phyloP scores from a whole-genome alignment of 1,140 invertebrate species.

The Vollenhovia emeryi region DNA sequence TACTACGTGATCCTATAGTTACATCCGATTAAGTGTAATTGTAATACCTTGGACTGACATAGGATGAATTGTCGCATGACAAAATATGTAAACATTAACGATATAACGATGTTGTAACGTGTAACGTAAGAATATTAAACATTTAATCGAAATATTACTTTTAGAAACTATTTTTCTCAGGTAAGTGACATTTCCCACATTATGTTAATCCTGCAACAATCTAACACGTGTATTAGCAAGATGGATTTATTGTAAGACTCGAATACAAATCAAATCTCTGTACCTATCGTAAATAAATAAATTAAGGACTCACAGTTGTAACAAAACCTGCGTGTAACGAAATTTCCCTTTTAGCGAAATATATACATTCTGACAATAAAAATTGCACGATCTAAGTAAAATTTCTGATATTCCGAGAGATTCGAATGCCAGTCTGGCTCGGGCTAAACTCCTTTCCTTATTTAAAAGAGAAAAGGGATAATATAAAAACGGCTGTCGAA shows the following conservation, averaged over 20 bases:
- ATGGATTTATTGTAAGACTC: neutral
- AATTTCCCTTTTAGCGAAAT: neutral
- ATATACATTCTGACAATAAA: neutral
- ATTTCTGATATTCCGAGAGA: neutral
- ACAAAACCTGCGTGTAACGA: neutral
- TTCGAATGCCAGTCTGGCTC: neutral
- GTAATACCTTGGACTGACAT: conserved; percentile 6
- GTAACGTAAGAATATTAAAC: conserved; percentile 22
- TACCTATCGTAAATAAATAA: neutral
- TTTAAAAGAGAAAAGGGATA: neutral
- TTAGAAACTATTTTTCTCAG: conserved; percentile 12
- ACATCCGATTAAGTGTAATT: conserved; percentile 3
- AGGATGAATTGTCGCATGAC: conserved; percentile 4
- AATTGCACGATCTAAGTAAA: neutral
- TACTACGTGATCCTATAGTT: neutral
- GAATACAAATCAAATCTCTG: neutral
- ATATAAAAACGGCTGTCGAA: neutral
- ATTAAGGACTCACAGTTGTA: neutral
- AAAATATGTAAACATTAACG: neutral
- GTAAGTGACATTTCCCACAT: conserved; percentile 1
- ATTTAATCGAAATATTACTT: conserved; percentile 27
- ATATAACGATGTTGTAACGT: neutral
- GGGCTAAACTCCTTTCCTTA: neutral
- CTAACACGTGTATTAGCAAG: neutral
- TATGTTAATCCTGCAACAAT: neutral